phyloP scores from a whole-genome alignment of 2,113 vertebrate genomes.

The Paradoxurus hermaphroditus region DNA sequence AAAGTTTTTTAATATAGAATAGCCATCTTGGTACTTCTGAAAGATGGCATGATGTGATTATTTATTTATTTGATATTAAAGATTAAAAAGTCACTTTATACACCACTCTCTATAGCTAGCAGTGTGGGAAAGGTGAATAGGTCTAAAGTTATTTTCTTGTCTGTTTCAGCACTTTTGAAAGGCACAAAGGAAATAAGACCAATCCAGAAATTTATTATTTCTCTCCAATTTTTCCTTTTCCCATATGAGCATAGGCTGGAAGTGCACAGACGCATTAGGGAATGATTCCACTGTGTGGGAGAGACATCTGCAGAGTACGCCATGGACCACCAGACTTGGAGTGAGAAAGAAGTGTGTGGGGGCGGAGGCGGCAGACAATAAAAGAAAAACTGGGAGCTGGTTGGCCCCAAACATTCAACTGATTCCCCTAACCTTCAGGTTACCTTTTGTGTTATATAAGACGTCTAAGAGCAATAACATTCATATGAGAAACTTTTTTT shows the following conservation, averaged over 20 bases:
- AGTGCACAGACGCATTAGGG: slow-evolving; percentile 50
- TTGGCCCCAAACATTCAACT: neutral
- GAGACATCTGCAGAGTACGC: slow-evolving; percentile 70
- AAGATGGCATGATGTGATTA: neutral
- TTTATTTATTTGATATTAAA: neutral
- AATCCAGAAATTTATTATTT: slow-evolving; percentile 39
- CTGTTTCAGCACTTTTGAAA: neutral
- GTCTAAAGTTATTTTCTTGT: slow-evolving; percentile 47
- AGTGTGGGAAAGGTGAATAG: slow-evolving; percentile 62
- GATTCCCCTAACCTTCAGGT: slow-evolving; percentile 29
- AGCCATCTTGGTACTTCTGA: neutral
- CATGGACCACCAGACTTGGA: slow-evolving; percentile 50
- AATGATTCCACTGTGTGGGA: slow-evolving; percentile 69
- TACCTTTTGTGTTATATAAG: slow-evolving; percentile 62
- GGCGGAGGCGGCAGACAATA: slow-evolving; percentile 25
- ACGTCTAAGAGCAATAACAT: neutral
- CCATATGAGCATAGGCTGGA: slow-evolving; percentile 28
- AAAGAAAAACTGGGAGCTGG: neutral
- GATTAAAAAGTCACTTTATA: neutral
- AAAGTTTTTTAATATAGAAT: neutral
- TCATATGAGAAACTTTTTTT: neutral
- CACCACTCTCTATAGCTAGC: neutral
- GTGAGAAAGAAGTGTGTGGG: neutral
- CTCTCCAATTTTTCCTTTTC: slow-evolving; percentile 64
- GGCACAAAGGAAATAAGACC: slow-evolving; percentile 27